These are phyloP conservation scores for Drosophila lini DNA, from an alignment of 1,140 invertebrate species.

Conservation along the genomic window DNA sequence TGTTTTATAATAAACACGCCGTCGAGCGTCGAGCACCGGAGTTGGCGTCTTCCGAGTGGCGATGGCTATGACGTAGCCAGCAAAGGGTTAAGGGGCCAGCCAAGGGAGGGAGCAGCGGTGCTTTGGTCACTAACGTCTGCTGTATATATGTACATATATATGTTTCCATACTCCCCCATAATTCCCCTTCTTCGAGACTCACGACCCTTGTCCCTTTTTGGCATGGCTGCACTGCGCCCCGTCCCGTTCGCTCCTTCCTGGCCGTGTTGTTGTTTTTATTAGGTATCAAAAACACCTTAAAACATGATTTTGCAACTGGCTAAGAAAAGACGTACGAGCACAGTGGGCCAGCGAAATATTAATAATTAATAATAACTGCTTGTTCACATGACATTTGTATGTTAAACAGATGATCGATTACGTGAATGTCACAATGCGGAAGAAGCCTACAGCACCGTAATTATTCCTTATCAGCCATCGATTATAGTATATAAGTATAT, in stretches of 20 bases:
- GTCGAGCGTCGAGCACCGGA: slow-evolving; percentile 45
- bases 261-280: slow-evolving; percentile 80
- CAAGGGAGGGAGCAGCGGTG: slow-evolving; percentile 11
- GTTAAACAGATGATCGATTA: slow-evolving; percentile 39
- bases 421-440: slow-evolving; percentile 27
- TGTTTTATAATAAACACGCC: slow-evolving; percentile 83
- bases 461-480: slow-evolving; percentile 23
- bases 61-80: slow-evolving; percentile 66
- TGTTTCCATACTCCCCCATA: slow-evolving; percentile 27
- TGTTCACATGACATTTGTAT: slow-evolving; percentile 41
- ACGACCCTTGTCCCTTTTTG: slow-evolving; percentile 55
- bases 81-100: slow-evolving; percentile 43
- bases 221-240: slow-evolving; percentile 61
- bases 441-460: slow-evolving; percentile 9
- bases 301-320: slow-evolving; percentile 82
- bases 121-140: slow-evolving; percentile 33
- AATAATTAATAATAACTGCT: slow-evolving; percentile 29
- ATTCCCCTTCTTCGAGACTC: slow-evolving; percentile 12
- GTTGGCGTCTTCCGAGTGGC: slow-evolving; percentile 55
- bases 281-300: slow-evolving; percentile 83
- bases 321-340: slow-evolving; percentile 47
- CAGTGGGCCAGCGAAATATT: slow-evolving; percentile 46
- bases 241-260: slow-evolving; percentile 13
- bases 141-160: background rate
- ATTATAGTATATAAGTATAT: background rate